These are phyloP conservation scores for Andinoacara biseriatus DNA, from an alignment of 2,113 vertebrate genomes.

Conservation along the genomic window DNA sequence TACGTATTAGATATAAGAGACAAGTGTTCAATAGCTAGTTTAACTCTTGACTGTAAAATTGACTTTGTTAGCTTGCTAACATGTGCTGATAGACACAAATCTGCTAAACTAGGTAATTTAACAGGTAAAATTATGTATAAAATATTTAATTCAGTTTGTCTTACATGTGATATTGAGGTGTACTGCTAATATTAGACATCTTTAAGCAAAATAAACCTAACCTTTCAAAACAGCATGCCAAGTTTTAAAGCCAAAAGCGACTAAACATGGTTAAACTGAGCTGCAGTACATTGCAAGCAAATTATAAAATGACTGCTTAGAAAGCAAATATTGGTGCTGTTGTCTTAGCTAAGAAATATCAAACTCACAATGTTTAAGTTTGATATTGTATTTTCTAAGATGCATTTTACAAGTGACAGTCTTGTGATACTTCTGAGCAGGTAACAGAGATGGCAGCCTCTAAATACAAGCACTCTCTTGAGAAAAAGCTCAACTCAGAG, in stretches of 20 bases:
- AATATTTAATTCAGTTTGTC: not conserved
- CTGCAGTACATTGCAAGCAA: not conserved
- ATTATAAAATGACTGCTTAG: not conserved
- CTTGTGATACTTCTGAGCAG: not conserved
- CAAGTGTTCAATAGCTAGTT: not conserved
- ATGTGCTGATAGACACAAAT: not conserved
- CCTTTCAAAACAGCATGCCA: not conserved
- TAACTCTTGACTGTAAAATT: not conserved
- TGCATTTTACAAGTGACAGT: not conserved
- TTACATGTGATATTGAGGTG: not conserved
- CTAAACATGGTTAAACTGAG: not conserved
- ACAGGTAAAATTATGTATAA: not conserved
- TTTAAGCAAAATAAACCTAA: not conserved
- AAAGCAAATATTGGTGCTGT: not conserved
- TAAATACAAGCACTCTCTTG: slow-evolving; percentile 12
- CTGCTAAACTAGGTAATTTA: too few species aligned
- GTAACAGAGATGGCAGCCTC: slow-evolving; percentile 31
- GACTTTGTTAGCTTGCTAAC: not conserved
- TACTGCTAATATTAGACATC: not conserved
- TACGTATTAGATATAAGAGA: not conserved
- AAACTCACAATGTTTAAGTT: not conserved
- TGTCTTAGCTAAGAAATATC: not conserved
- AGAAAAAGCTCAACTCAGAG: slow-evolving; percentile 37
- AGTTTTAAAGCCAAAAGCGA: not conserved
- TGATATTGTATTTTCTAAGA: slow-evolving; percentile 9